phyloP scores from a whole-genome alignment of 2,888 invertebrate genomes.

The Creontiades dilutus region DNA sequence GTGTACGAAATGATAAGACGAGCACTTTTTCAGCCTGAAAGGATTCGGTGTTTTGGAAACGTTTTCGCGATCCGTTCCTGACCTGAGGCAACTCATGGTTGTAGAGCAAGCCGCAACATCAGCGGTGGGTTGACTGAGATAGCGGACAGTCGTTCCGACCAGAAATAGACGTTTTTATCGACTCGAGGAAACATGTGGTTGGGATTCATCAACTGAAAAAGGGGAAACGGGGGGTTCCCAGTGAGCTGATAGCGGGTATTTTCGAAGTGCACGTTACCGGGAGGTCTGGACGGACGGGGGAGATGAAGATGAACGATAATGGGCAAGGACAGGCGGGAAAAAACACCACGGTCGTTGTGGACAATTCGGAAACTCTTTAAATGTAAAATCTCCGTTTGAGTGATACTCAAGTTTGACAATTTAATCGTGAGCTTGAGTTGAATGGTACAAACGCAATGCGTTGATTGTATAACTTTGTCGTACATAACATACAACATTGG shows the following conservation, averaged over 20 bases:
- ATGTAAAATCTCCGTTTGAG: too few species aligned
- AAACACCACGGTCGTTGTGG: not conserved
- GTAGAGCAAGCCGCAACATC: not conserved
- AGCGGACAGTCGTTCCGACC: not conserved
- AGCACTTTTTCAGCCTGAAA: not conserved
- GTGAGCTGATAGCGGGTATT: conserved; percentile 30
- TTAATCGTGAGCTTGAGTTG: too few species aligned
- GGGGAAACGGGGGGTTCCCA: not conserved
- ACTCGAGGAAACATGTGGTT: not conserved
- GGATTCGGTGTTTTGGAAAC: not conserved
- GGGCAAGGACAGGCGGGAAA: not conserved
- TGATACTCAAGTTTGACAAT: too few species aligned
- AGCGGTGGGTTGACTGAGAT: not conserved
- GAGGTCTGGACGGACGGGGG: too few species aligned
- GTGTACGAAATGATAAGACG: not conserved
- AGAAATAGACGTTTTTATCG: conserved; percentile 38
- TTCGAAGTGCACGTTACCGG: not conserved
- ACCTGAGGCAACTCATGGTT: not conserved
- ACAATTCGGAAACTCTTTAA: too few species aligned
- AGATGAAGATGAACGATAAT: not conserved
- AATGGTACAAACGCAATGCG: too few species aligned
- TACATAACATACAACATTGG: too few species aligned
- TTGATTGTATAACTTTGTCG: too few species aligned
- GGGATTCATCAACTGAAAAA: not conserved
- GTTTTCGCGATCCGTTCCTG: not conserved